Base-by-base conservation (phyloP, 2,113 vertebrate genomes). In the Seriola aureovittata region DNA sequence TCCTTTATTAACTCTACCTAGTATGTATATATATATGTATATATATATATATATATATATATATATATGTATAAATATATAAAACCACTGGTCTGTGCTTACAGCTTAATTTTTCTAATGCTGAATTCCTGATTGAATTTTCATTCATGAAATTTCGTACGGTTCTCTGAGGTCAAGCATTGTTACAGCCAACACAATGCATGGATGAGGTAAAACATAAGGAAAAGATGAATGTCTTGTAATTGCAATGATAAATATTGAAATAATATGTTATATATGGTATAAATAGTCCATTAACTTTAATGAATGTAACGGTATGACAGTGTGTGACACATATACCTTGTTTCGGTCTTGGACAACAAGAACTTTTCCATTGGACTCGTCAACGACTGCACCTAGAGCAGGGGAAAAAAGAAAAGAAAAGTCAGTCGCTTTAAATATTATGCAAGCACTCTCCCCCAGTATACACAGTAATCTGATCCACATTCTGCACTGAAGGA, bases 281-380 rank as follows among this genome's bases (percentile, higher is more conserved):
- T 17, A 46, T 17, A 17, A 23, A 40, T 8, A 11, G 6, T 21
- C 17, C 6, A 34, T 46, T 32, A 9, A 10, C 7, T 44, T 11
- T 3, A 19, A 9, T 21, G 0, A 55, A 34, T 10, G 46, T 23
- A 32, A 36, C 32, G 1, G 10, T 63, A n/a, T 17, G 40, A 3
- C 19, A 52, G 7, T 42, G 8, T 46, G 36, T 16, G 14, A 79
- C 0, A 12, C 8, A 21, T 1, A 0, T 89, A 98, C 98, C 97
- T 96, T 98, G 89, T 98, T 97, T 92, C 91, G 96, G 93, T 99
- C 98, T 89, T 99, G 98, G 70, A 99, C 96, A 1, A 98, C 97
- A n/a, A 99, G 87, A 84, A 99, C 96, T 88, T 96, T 98, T 52
- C 97, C 95, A 58, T 92, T 96, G 42, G 92, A 93, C 93, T 96